phyloP scores from a whole-genome alignment of 2,888 invertebrate genomes.

The Heliconius hortense region DNA sequence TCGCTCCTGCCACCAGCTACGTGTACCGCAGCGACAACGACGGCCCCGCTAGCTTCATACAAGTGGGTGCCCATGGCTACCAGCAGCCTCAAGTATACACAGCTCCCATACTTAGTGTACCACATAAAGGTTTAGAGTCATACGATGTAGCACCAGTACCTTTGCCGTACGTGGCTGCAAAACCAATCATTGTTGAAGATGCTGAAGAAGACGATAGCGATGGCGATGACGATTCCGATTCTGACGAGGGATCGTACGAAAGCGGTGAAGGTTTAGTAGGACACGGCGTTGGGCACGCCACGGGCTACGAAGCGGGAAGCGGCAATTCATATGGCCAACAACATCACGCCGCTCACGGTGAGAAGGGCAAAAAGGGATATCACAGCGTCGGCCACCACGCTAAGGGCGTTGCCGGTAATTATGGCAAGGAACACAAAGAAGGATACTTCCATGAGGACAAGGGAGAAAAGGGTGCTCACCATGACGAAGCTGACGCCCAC shows the following conservation, averaged over 20 bases:
- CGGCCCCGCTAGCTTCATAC: constrained; percentile 73
- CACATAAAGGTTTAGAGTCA: constrained; percentile 57
- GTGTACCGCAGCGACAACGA: constrained; percentile 76
- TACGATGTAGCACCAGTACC: constrained; percentile 64
- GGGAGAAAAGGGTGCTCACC: constrained; percentile 79
- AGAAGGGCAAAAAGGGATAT: constrained; percentile 82
- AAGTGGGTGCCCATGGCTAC: constrained; percentile 65
- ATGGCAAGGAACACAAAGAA: constrained; percentile 78
- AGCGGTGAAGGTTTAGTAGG: constrained; percentile 42
- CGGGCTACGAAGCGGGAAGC: constrained; percentile 65
- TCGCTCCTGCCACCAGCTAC: constrained; percentile 79
- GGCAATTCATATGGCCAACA: constrained; percentile 75
- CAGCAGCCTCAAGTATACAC: constrained; percentile 61
- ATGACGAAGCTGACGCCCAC: constrained; percentile 79
- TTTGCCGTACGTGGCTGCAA: constrained; percentile 65
- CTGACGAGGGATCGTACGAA: constrained; percentile 47
- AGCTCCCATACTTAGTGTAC: constrained; percentile 57
- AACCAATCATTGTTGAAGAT: constrained; percentile 62
- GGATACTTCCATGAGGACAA: constrained; percentile 78
- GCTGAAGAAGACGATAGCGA: constrained; percentile 62
- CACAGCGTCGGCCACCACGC: constrained; percentile 77
- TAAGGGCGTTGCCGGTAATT: constrained; percentile 80
- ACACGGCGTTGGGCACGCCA: constrained; percentile 47
- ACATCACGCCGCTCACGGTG: constrained; percentile 77
- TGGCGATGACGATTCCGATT: constrained; percentile 53